Base-by-base conservation (phyloP, 2,888 invertebrate genomes). In the Spialia ferax region DNA sequence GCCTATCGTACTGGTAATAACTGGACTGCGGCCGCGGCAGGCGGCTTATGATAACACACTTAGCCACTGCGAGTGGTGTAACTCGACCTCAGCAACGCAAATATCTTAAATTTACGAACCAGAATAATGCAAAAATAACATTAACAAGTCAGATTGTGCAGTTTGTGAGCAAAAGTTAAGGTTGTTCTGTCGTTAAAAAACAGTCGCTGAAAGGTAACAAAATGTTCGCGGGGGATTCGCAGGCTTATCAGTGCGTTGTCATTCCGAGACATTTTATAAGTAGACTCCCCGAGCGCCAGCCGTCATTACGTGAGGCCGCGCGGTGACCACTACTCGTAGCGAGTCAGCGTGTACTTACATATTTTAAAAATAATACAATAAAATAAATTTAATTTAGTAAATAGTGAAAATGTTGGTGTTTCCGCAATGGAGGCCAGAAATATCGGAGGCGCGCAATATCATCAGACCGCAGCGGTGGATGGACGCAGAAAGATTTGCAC, bases 1-100 rank as follows among this genome's bases (percentile, higher is more conserved):
- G 94, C 91, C 94, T 89, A 87, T 84, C 83, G 73, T 83, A 89
- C 95, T 82, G 91, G 95, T 94, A 92, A 88, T 91, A 93, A 94
- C 95, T 87, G 89, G 95, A 88, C 90, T 75, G 73, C 85, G 84
- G 89, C 93, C 91, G 93, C 88, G 82, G 79, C 87, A 85, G 84
- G 91, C 93, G 86, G 93, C 91, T 93, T 70, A 79, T 81, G 93
- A 93, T 93, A 93, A 91, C 86, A 79, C 81, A 79, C 76, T 73
- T 29, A 60, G 22, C 48, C 70, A 69, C 71, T 74, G 68, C 63
- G 42, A 68, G 69, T 71, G 63, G 70, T 68, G 62, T 57, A 61
- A 73, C 60, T 73, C 45, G 60, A 73, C 75, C 74, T 65, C 57
- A 23, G 18, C 50, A 38, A 59, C 42, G 52, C 59, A 18, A 52